Evolutionary conservation across 2,113 vertebrate genomes (phyloP).

Genomic region (Scomber colias): DNA sequence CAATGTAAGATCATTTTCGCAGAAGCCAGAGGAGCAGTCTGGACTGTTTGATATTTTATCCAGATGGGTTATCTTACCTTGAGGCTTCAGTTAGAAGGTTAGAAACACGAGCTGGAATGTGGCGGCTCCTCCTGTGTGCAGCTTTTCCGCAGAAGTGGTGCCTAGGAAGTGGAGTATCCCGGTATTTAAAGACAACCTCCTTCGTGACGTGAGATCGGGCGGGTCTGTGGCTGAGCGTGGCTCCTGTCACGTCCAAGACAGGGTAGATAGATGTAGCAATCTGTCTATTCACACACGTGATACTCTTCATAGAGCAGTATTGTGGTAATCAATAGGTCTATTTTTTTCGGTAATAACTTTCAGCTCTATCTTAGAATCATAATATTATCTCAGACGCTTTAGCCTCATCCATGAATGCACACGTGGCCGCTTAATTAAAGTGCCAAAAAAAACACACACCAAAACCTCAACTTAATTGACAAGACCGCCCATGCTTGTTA

Average conservation of each 20-base stretch:
- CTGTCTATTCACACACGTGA: not conserved
- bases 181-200: constrained; percentile 68
- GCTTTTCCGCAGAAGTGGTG: constrained; percentile 64
- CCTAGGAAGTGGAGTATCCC: not conserved
- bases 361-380: too few relatives aligned
- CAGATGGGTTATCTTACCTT: constrained; percentile 40
- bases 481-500: not conserved
- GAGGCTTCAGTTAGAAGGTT: not conserved
- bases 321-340: too few relatives aligned
- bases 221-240: constrained; percentile 40
- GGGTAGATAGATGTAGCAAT: constrained; percentile 51
- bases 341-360: too few relatives aligned
- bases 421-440: too few relatives aligned
- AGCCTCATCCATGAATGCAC: too few relatives aligned
- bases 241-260: constrained; percentile 72
- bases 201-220: constrained; percentile 5
- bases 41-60: fast-evolving
- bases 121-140: not conserved
- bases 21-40: not conserved
- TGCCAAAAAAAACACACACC: too few relatives aligned
- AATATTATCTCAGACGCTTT: too few relatives aligned
- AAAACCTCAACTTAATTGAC: too few relatives aligned
- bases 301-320: too few relatives aligned
- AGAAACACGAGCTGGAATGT: constrained; percentile 58
- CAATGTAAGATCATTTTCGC: fast-evolving